Conservation (phyloP, 2,797 vertebrate genomes). For the Sebastes iracundus region DNA sequence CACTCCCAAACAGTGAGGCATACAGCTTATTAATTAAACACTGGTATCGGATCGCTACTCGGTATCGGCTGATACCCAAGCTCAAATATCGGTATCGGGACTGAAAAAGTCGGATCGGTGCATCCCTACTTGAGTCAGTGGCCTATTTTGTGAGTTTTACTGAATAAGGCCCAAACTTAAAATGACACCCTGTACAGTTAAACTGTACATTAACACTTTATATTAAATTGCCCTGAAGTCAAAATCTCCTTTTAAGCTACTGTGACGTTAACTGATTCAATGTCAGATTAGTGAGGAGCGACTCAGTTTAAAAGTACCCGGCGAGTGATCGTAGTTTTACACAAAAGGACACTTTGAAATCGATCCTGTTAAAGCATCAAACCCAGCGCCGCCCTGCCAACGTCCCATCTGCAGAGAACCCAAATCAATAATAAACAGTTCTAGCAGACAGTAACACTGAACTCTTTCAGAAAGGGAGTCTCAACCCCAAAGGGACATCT, state of each 20-base stretch:
- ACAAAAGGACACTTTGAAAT: constrained; percentile 75
- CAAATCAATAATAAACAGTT: constrained; percentile 48
- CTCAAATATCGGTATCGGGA: neutral
- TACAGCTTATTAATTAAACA: too few relatives aligned
- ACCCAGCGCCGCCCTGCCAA: constrained; percentile 49
- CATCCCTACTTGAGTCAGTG: neutral
- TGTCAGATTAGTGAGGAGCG: constrained; percentile 47
- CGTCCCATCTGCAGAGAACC: constrained; percentile 26
- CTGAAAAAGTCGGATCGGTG: neutral
- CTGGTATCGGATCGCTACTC: too few relatives aligned
- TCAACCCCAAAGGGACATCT: constrained; percentile 47
- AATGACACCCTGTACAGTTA: constrained; percentile 26
- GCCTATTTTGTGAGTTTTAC: constrained; percentile 13
- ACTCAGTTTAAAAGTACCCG: constrained; percentile 46
- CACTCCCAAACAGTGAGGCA: too few relatives aligned
- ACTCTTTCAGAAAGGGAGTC: constrained; percentile 39
- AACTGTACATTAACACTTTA: constrained; percentile 44
- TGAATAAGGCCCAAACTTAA: constrained; percentile 47
- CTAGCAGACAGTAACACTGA: constrained; percentile 48
- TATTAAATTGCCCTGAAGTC: constrained; percentile 61
- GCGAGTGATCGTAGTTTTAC: constrained; percentile 53
- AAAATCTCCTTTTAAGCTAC: constrained; percentile 32
- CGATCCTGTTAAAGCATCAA: constrained; percentile 72
- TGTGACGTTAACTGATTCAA: constrained; percentile 35
- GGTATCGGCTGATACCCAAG: neutral